Conservation (phyloP, 2,797 vertebrate species). For the Cryptoprocta ferox region DNA sequence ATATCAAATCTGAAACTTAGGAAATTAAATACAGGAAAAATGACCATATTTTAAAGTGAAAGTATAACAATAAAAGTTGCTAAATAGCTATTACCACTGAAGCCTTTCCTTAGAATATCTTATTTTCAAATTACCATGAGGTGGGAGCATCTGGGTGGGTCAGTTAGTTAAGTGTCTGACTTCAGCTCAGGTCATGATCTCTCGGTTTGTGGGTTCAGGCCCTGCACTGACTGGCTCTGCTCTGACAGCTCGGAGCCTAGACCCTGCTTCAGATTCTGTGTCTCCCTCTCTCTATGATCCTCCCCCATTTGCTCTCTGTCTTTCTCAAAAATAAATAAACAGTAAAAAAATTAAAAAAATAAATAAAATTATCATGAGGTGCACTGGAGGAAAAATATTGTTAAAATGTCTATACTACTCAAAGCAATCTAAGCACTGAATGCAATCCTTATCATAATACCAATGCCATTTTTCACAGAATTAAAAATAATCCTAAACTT, state of each 20-base stretch:
- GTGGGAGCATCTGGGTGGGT: too few species aligned
- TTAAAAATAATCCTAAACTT: neutral
- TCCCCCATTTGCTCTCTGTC: too few species aligned
- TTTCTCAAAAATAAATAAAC: too few species aligned
- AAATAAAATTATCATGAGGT: neutral
- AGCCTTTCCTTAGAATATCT: neutral
- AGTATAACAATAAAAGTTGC: neutral
- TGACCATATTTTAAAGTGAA: slow-evolving; percentile 35
- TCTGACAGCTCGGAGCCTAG: too few species aligned
- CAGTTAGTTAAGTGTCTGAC: too few species aligned
- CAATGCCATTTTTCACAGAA: neutral
- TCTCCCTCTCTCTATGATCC: too few species aligned
- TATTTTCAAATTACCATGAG: slow-evolving; percentile 30
- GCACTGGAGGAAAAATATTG: neutral
- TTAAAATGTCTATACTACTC: neutral
- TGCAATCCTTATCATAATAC: neutral
- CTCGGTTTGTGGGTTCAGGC: too few species aligned
- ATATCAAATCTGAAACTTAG: slow-evolving; percentile 31
- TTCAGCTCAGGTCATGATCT: too few species aligned
- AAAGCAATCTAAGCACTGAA: neutral
- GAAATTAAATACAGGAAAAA: slow-evolving; percentile 43
- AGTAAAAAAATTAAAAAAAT: too few species aligned
- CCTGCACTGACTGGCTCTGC: too few species aligned
- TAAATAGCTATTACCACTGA: slow-evolving; percentile 23
- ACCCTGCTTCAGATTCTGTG: too few species aligned